These are phyloP conservation scores for Pterocles burchelli DNA, from an alignment of 2,113 vertebrate genomes.

Conservation along the genomic window DNA sequence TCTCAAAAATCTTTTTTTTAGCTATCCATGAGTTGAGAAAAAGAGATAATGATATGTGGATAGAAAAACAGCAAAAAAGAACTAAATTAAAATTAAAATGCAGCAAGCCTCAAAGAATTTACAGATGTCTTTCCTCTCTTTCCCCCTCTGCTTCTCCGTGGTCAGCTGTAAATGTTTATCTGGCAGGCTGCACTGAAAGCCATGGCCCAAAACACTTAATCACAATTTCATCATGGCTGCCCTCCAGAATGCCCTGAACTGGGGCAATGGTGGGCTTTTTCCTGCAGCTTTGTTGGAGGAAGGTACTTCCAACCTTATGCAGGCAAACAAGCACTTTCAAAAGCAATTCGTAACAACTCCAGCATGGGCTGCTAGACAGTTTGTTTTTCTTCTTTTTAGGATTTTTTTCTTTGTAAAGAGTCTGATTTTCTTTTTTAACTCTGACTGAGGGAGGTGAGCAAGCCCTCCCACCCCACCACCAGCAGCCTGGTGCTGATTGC, in stretches of 20 bases:
- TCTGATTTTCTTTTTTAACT: not conserved
- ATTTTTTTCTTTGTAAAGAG: not conserved
- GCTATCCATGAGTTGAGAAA: not conserved
- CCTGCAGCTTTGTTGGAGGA: not conserved
- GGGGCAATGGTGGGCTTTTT: not conserved
- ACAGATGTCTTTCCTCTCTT: constrained; percentile 56
- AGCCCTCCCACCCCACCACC: not conserved
- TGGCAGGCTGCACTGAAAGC: constrained; percentile 59
- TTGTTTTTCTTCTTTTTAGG: not conserved
- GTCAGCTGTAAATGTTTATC: constrained; percentile 75
- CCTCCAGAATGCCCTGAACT: constrained; percentile 42
- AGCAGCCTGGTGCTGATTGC: not conserved
- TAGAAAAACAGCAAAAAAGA: constrained; percentile 8
- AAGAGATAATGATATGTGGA: constrained; percentile 5
- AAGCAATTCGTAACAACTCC: not conserved
- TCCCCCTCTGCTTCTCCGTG: not conserved
- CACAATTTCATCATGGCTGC: constrained; percentile 50
- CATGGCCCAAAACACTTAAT: constrained; percentile 65
- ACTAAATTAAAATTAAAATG: constrained; percentile 39
- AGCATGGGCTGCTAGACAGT: not conserved
- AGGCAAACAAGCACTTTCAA: not conserved
- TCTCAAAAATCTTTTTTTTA: not conserved
- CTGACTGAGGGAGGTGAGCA: not conserved
- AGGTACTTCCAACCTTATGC: not conserved
- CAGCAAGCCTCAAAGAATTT: constrained; percentile 59